Conservation (phyloP, 2,113 vertebrate species). For the Semnornis frantzii region DNA sequence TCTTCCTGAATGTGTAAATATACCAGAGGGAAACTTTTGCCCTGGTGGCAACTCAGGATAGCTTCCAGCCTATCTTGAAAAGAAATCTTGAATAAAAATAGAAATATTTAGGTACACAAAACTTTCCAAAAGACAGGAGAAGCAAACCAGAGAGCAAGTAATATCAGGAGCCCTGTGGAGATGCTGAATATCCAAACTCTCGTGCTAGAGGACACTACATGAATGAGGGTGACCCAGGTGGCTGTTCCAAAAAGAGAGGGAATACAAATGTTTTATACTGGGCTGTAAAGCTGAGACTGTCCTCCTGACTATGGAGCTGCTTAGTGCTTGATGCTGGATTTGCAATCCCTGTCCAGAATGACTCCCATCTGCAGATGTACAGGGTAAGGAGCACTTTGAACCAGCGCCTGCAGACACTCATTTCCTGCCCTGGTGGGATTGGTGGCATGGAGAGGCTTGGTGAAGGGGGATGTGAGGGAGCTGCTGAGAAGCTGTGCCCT, state of each 20-base stretch:
- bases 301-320: background rate
- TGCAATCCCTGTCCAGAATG: background rate
- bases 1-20: background rate
- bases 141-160: background rate
- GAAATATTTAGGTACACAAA: background rate
- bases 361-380: background rate
- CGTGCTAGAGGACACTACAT: background rate
- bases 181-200: background rate
- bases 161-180: background rate
- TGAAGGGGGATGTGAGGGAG: background rate
- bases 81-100: background rate
- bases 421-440: background rate
- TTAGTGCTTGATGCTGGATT: background rate
- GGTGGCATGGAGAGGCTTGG: background rate
- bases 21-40: background rate
- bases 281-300: background rate
- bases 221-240: background rate
- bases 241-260: background rate
- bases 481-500: accelerated
- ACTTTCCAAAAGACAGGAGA: background rate
- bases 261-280: background rate
- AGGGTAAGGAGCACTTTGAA: background rate
- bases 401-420: background rate
- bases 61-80: background rate
- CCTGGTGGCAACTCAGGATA: background rate